Evolutionary conservation across 2,113 vertebrate genomes (phyloP), one percentile per base, ranked within the genome.

Genomic region (Mormyrus lacerda): DNA sequence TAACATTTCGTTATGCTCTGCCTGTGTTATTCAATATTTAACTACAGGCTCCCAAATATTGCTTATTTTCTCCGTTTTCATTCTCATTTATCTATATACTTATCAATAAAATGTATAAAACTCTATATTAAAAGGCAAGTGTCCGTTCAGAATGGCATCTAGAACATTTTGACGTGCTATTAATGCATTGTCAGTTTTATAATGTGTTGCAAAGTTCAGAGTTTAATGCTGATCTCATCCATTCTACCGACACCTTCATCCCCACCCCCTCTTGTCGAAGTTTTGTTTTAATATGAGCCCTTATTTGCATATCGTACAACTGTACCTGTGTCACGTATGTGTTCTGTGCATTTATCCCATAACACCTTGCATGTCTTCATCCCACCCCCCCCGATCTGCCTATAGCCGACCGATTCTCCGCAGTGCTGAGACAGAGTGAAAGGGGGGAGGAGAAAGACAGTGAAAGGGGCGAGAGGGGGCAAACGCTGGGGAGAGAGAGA

Each of bases 341-440:
- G 17, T 42, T 79, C 11, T 17, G 69, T 39, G 69, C 69, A 42
- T 39, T 39, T 19, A 39, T 79, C 73, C 73, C 73, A 79, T 19
- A 42, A 6, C 35, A 11, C 39, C 35, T 19, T 42, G 35, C 73
- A 79, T 79, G 73, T 79, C 35, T 42, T 76, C 24, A 55, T 21
- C 53, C 19, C 53, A 55, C 35, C 73, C 31, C 27, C 31, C 69
- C 69, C 35, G 35, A 19, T 42, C 31, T 42, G 35, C 73, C 35
- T 73, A 13, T 73, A 73, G 94, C 94, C 92, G 93, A 90, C 84
- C 90, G 90, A 94, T 94, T 94, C 94, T 95, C 95, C 94, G 95
- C 95, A 95, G 93, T 95, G 94, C 95, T 93, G 93, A 92, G 90
- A 88, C 35, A 48, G 87, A 47, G 83, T 88, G 91, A 85, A 90